A percentile compares a stretch with the other conserved stretches of the same genome.
Evolutionary conservation across 1,140 invertebrate species (phyloP).

Genomic region (Sycophila sp.): DNA sequence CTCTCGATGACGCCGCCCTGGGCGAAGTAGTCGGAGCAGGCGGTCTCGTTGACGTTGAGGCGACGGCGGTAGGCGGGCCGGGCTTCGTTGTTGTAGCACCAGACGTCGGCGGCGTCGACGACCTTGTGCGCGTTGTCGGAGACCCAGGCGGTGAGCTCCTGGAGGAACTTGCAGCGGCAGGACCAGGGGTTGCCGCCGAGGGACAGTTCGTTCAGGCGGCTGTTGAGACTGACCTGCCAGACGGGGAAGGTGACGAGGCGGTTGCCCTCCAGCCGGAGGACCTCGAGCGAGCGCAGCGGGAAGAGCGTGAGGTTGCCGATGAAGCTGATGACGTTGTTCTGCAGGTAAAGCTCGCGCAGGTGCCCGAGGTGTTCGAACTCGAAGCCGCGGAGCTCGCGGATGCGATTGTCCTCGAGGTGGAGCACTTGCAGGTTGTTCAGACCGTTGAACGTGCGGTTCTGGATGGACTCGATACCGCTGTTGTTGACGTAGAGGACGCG

Average conservation of each 20-base stretch:
- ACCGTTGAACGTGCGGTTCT: conserved; percentile 93
- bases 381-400: conserved; percentile 83
- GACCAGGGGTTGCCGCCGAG: conserved; percentile 88
- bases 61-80: conserved; percentile 77
- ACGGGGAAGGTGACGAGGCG: conserved; percentile 82
- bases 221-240: conserved; percentile 83
- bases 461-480: conserved; percentile 85
- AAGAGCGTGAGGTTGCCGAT: conserved; percentile 85
- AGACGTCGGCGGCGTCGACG: conserved; percentile 79
- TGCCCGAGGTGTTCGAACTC: conserved; percentile 88
- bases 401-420: conserved; percentile 86
- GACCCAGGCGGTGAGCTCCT: conserved; percentile 85
- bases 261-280: conserved; percentile 87
- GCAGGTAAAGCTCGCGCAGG: conserved; percentile 85
- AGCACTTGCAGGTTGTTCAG: conserved; percentile 82
- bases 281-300: conserved; percentile 80
- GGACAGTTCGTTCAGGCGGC: conserved; percentile 75
- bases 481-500: conserved; percentile 85
- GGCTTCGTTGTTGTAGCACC: conserved; percentile 82
- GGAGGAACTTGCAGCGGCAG: conserved; percentile 89
- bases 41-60: conserved; percentile 83
- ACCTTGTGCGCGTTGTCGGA: conserved; percentile 83
- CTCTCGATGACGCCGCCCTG: conserved; percentile 84
- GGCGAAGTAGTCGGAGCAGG: conserved; percentile 84
- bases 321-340: conserved; percentile 83